A percentile compares a stretch with the other conserved stretches of the same genome.
Evolutionary conservation across 2,888 invertebrate genomes (phyloP).

Genomic region (Tenthredo livida): DNA sequence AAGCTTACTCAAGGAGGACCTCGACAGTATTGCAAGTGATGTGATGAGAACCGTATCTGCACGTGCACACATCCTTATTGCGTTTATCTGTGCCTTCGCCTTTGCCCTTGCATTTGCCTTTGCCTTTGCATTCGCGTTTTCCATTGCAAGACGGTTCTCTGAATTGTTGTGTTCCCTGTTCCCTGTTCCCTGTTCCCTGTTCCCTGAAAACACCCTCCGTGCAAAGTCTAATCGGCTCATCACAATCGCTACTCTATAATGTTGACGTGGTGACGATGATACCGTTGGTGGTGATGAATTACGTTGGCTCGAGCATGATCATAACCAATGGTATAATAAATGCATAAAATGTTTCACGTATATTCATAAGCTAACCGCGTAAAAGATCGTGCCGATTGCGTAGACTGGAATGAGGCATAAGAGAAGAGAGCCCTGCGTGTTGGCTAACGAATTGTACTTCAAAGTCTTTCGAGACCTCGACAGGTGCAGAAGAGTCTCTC

Average conservation of each 20-base stretch:
- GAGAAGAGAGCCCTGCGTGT: slow-evolving; percentile 12
- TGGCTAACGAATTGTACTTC: slow-evolving; percentile 50
- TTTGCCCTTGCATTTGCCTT: not conserved
- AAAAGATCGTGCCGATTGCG: slow-evolving; percentile 35
- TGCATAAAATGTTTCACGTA: slow-evolving; percentile 20
- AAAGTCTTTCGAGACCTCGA: slow-evolving; percentile 50
- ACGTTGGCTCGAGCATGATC: not conserved
- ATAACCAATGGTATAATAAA: not conserved
- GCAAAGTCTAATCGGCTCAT: not conserved
- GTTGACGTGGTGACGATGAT: not conserved
- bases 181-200: too few species aligned
- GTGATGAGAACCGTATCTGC: slow-evolving; percentile 11
- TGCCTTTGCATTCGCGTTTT: not conserved
- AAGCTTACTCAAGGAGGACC: slow-evolving; percentile 33
- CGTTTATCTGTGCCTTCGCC: slow-evolving; percentile 6
- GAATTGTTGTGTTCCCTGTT: not conserved
- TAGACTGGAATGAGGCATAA: not conserved
- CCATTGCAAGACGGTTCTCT: not conserved
- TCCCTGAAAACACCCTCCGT: not conserved
- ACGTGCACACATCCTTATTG: not conserved
- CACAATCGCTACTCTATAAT: not conserved
- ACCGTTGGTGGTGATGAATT: not conserved
- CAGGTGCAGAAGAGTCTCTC: slow-evolving; percentile 40
- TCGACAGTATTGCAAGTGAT: slow-evolving; percentile 29
- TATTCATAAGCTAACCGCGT: slow-evolving; percentile 37